Evolutionary conservation across 1,140 invertebrate species (phyloP).

Genomic region (Anastrepha obliqua): DNA sequence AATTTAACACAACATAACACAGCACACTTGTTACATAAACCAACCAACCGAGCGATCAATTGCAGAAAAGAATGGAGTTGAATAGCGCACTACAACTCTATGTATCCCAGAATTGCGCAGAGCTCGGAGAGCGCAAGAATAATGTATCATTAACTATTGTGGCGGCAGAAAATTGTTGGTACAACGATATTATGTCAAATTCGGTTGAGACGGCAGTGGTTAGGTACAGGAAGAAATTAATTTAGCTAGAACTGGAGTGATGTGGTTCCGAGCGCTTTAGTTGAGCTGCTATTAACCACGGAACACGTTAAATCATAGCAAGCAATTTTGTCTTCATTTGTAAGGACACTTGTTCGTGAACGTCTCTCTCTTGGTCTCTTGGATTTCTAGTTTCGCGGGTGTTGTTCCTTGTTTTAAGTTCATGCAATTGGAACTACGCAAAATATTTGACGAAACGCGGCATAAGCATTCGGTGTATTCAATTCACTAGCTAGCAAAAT

Average conservation of each 20-base stretch:
- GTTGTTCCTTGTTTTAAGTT: neutral
- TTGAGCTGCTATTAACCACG: neutral
- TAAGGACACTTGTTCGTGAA: slow-evolving; percentile 22
- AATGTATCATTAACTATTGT: slow-evolving; percentile 34
- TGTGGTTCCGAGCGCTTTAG: neutral
- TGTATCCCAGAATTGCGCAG: slow-evolving; percentile 2
- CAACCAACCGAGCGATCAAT: slow-evolving; percentile 16
- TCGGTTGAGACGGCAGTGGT: neutral
- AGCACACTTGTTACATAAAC: slow-evolving; percentile 40
- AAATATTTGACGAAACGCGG: neutral
- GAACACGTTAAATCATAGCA: neutral
- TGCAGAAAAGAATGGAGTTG: slow-evolving; percentile 26
- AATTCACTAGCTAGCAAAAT: neutral
- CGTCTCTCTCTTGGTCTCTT: neutral
- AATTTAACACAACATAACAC: neutral
- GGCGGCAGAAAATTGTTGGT: neutral
- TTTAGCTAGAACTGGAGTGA: slow-evolving; percentile 32
- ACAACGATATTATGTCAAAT: neutral
- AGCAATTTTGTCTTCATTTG: neutral
- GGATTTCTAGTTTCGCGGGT: neutral
- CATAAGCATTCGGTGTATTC: too few species aligned
- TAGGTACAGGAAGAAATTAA: neutral
- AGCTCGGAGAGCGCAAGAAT: slow-evolving; percentile 6
- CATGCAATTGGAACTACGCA: neutral
- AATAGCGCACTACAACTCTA: neutral